These are phyloP conservation scores for Pavo muticus DNA, from an alignment of 2,113 vertebrate species.

Conservation along the genomic window DNA sequence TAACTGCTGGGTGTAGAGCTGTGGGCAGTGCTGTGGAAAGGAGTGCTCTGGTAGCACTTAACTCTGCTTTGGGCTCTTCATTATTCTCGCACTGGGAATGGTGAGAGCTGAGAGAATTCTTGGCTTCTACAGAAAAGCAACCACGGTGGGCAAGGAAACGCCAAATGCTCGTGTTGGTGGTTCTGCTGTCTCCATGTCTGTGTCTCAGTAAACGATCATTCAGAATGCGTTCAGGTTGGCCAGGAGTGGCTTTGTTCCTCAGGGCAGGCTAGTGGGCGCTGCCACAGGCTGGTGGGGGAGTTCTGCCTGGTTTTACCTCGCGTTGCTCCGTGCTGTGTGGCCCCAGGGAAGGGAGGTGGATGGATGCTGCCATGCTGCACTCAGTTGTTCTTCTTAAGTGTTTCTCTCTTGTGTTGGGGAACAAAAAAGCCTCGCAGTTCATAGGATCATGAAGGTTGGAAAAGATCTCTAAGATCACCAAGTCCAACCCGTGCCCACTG, in stretches of 20 bases:
- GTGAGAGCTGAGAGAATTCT: not conserved
- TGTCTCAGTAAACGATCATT: not conserved
- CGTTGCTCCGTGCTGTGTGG: not conserved
- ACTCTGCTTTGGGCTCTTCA: too few relatives aligned
- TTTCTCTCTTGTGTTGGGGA: not conserved
- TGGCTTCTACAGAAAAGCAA: not conserved
- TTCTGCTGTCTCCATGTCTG: not conserved
- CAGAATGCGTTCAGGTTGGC: not conserved
- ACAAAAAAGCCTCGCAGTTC: not conserved
- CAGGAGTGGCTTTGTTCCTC: too few relatives aligned
- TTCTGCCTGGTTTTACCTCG: too few relatives aligned
- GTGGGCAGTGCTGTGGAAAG: not conserved
- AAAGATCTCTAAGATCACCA: too few relatives aligned
- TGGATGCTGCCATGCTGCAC: not conserved
- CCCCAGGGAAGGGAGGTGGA: not conserved
- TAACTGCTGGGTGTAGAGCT: not conserved
- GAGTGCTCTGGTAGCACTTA: not conserved
- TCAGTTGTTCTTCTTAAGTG: not conserved
- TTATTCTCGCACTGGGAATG: not conserved
- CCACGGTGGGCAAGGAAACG: fast-evolving
- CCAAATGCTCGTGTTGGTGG: not conserved
- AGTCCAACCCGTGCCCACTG: too few relatives aligned
- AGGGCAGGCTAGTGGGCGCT: too few relatives aligned
- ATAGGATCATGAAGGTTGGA: too few relatives aligned
- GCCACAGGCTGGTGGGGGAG: too few relatives aligned